A percentile compares a stretch with the other conserved stretches of the same genome.
Conservation (phyloP, 2,113 vertebrate species). For the Baryphthengus martii region DNA sequence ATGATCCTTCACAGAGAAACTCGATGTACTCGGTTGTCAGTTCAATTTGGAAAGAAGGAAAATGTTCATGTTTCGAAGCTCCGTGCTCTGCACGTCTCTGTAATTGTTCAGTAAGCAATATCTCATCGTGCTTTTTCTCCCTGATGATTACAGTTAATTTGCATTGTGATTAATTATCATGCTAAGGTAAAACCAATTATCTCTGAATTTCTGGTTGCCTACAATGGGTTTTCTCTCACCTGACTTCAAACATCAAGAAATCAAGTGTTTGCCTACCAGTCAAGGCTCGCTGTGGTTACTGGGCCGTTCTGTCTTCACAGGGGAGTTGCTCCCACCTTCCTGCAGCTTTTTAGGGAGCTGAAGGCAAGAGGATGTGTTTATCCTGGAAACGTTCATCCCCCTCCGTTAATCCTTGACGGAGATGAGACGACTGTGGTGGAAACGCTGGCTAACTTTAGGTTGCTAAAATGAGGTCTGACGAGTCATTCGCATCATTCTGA, state of each 20-base stretch:
- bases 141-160: neutral
- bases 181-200: neutral
- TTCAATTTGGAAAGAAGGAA: neutral
- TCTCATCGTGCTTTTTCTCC: neutral
- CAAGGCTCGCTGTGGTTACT: neutral
- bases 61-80: neutral
- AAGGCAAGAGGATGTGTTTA: neutral
- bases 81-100: neutral
- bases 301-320: neutral
- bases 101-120: neutral
- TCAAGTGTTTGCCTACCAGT: neutral
- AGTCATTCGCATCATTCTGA: conserved; percentile 40
- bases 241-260: neutral
- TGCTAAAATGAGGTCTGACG: conserved; percentile 55
- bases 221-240: neutral
- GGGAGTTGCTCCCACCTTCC: neutral
- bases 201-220: neutral
- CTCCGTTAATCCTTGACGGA: neutral
- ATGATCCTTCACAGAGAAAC: neutral
- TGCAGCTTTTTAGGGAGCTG: neutral
- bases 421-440: neutral
- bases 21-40: neutral
- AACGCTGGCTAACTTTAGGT: conserved; percentile 18
- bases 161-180: neutral
- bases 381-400: neutral